These are phyloP conservation scores for Coelinius sp. DNA, from an alignment of 2,888 invertebrate genomes.

Conservation along the genomic window DNA sequence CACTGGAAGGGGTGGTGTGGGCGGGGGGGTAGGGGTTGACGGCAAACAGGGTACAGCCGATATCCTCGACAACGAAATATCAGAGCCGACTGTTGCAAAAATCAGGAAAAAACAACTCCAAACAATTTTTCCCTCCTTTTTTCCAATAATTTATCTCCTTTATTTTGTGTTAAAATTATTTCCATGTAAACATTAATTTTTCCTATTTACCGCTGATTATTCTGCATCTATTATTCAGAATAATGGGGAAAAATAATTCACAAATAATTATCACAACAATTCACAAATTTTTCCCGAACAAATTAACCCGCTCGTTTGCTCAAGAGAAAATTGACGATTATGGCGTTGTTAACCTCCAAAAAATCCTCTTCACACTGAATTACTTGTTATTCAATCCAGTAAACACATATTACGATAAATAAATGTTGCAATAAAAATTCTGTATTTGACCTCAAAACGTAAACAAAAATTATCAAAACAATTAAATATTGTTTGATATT, in stretches of 20 bases:
- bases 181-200: not conserved
- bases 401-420: too few relatives aligned
- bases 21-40: not conserved
- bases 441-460: too few relatives aligned
- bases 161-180: not conserved
- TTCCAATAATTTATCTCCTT: not conserved
- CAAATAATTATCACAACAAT: not conserved
- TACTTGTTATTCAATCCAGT: not conserved
- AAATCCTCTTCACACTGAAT: too few relatives aligned
- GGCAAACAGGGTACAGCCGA: not conserved
- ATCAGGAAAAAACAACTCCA: not conserved
- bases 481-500: not conserved
- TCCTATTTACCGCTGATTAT: not conserved
- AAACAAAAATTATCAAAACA: not conserved
- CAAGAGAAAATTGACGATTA: not conserved
- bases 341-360: not conserved
- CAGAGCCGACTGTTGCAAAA: conserved; percentile 16
- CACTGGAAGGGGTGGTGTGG: conserved; percentile 24
- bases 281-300: not conserved
- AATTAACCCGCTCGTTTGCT: not conserved
- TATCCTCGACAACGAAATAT: conserved; percentile 22
- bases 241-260: not conserved
- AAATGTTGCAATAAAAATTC: too few relatives aligned
- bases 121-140: not conserved
- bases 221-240: not conserved